Percentiles rank a stretch among this genome's conserved stretches.
phyloP scores from a whole-genome alignment of 1,140 invertebrate species.

The Ceratoteleas bidentatus region DNA sequence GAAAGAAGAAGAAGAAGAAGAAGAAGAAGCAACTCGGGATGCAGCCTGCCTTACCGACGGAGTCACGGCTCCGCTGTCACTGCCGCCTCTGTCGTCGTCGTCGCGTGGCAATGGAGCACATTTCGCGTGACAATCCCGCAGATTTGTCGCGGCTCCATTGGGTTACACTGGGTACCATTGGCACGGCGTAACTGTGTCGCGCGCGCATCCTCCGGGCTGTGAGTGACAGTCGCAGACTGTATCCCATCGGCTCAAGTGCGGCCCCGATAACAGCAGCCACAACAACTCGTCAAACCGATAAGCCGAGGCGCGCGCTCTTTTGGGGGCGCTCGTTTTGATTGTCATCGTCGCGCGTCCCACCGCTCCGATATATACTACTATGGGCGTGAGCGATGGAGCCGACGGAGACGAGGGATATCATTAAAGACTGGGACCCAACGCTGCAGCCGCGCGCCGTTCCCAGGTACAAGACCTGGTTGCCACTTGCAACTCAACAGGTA shows the following conservation, averaged over 20 bases:
- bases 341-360: no score
- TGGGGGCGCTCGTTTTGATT: no score
- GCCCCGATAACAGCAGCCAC: no score
- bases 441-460: slow-evolving; percentile 76
- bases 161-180: no score
- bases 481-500: slow-evolving; percentile 79
- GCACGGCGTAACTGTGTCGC: slow-evolving; percentile 13
- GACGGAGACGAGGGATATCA: slow-evolving; percentile 70
- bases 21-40: no score
- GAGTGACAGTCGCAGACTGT: neutral
- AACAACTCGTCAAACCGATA: neutral
- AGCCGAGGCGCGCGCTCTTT: neutral
- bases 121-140: slow-evolving; percentile 20
- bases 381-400: slow-evolving; percentile 77
- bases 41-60: no score
- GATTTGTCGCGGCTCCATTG: neutral
- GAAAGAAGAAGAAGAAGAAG: no score
- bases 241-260: neutral
- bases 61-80: neutral
- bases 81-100: no score
- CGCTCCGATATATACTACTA: no score
- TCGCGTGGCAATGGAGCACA: slow-evolving; percentile 3
- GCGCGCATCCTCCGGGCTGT: slow-evolving; percentile 1
- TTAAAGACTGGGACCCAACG: slow-evolving; percentile 78
- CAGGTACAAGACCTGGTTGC: slow-evolving; percentile 78